Evolutionary conservation across 2,113 vertebrate species (phyloP).

Genomic region (Hydrochoerus hydrochaeris): DNA sequence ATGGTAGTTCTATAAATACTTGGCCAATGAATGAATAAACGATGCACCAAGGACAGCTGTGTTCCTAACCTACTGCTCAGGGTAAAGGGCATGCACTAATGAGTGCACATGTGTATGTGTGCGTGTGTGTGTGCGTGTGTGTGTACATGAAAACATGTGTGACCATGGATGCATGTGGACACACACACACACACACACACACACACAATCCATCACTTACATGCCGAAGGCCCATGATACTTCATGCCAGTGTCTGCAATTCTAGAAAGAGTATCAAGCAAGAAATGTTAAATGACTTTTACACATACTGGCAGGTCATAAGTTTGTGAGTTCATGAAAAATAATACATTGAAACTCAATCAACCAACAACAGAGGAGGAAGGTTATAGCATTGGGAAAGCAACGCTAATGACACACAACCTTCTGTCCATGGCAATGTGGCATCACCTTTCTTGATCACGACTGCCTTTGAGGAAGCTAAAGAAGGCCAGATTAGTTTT

Average conservation of each 20-base stretch:
- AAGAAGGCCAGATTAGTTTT: too few relatives aligned
- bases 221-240: not conserved
- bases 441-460: accelerated
- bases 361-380: not conserved
- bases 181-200: not conserved
- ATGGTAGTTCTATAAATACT: not conserved
- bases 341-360: not conserved
- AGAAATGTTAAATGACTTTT: not conserved
- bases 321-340: not conserved
- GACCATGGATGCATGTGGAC: too few relatives aligned
- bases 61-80: not conserved
- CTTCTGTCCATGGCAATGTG: accelerated
- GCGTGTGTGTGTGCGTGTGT: too few relatives aligned
- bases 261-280: not conserved
- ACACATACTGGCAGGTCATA: not conserved
- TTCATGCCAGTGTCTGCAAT: not conserved
- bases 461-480: not conserved
- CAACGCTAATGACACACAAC: accelerated
- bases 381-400: not conserved
- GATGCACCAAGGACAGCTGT: not conserved
- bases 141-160: accelerated
- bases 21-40: not conserved
- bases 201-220: not conserved
- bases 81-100: not conserved
- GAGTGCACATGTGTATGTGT: too few relatives aligned